Conservation (phyloP, 1,140 invertebrate genomes). For the Drosophila insularis region DNA sequence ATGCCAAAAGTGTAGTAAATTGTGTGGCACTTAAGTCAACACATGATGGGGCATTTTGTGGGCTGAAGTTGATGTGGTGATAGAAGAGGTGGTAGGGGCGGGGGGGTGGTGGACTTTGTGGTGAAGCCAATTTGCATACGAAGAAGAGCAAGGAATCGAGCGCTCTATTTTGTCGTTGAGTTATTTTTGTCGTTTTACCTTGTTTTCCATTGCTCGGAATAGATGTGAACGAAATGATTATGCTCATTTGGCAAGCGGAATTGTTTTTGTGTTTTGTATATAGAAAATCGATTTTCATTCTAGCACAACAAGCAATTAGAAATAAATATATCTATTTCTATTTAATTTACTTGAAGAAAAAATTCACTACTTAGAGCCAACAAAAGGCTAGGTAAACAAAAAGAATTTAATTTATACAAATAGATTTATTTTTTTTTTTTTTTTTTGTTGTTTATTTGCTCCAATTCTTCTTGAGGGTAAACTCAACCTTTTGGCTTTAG, state of each 20-base stretch:
- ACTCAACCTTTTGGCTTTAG: conserved; percentile 41
- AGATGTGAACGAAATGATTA: conserved; percentile 22
- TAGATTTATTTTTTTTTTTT: no score
- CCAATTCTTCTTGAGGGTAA: conserved; percentile 32
- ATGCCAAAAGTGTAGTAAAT: conserved; percentile 81
- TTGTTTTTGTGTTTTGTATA: conserved; percentile 1
- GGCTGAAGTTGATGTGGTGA: neutral
- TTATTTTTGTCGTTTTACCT: conserved; percentile 15
- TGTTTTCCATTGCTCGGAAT: neutral
- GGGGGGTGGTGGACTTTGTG: neutral
- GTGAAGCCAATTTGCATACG: conserved; percentile 49
- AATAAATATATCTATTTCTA: no score
- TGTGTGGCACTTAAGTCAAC: conserved; percentile 81
- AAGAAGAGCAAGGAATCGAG: conserved; percentile 48
- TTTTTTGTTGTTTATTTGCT: conserved; percentile 3
- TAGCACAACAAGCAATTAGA: neutral
- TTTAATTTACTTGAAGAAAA: no score
- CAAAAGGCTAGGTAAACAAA: no score
- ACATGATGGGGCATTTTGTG: conserved; percentile 56
- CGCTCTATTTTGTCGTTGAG: conserved; percentile 68
- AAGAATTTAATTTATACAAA: neutral
- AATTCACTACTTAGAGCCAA: no score
- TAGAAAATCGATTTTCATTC: no score
- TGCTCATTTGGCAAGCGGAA: conserved; percentile 4
- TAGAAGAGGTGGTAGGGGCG: neutral